Evolutionary conservation across 2,113 vertebrate genomes (phyloP), one percentile per base, ranked within the genome.

Genomic region (Lepisosteus osseus): DNA sequence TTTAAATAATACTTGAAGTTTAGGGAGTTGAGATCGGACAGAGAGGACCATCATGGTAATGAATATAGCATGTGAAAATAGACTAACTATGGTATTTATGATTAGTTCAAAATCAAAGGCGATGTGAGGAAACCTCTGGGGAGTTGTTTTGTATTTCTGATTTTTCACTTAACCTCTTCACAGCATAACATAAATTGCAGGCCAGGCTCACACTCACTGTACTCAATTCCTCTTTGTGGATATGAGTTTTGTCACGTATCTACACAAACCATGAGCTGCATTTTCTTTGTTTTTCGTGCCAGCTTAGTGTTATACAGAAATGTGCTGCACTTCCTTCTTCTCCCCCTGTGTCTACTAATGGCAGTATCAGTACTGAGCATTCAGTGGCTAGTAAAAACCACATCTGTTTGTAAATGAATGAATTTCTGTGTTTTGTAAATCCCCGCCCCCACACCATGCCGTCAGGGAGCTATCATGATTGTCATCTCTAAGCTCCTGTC

Each of bases 401-500:
- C 65, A 40, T 51, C 55, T 47, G 55, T 61, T 57, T 62, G 41
- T 65, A 69, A 69, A 64, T 74, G 41, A 29, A 57, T 67, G 40
- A 75, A 75, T 69, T 72, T 45, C 40, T 51, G n/a, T 11, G 0
- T 71, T 68, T 76, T 54, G 15, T 70, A 4, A 67, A 17, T 57
- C 15, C 47, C 42, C 4, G 63, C 55, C 70, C 14, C 42, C 44
- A 17, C 51, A 15, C 40, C 62, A 44, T 6, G 54, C 61, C 61
- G 65, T 65, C 64, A 43, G 4, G 0, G 59, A 68, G 40, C 80
- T 72, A 56, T 73, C 78, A 12, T 40, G 66, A 67, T 73, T 86
- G 79, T 75, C 76, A 76, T 76, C 15, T 75, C 74, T 69, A 70
- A 79, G 67, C 81, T 78, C 79, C 72, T 73, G 74, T 64, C 67